Evolutionary conservation across 1,140 invertebrate genomes (phyloP).

Genomic region (Hetaerina americana): DNA sequence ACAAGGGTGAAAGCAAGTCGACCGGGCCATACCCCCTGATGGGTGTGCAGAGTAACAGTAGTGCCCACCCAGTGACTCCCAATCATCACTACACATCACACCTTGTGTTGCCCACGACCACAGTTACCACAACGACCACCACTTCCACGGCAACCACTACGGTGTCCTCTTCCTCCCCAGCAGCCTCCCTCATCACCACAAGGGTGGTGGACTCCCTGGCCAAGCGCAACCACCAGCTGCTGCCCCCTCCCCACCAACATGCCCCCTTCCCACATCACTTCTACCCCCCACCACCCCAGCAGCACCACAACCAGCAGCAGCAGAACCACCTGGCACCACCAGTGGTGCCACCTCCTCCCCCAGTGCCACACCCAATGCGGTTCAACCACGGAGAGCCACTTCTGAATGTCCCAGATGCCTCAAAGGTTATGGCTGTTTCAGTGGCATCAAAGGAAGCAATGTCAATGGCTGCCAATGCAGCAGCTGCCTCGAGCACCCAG

Average conservation of each 20-base stretch:
- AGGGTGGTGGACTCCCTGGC: not conserved
- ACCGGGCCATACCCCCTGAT: not conserved
- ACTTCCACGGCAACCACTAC: not conserved
- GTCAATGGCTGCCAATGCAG: not conserved
- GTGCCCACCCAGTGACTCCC: not conserved
- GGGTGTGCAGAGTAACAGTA: not conserved
- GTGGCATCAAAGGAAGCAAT: not conserved
- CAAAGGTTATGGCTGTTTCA: not conserved
- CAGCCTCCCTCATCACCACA: not conserved
- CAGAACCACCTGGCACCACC: not conserved
- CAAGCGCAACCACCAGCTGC: not conserved
- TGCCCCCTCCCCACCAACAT: not conserved
- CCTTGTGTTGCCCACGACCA: not conserved
- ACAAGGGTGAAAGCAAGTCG: not conserved
- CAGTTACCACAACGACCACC: not conserved
- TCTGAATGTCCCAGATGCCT: constrained; percentile 2
- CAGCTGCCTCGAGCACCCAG: not conserved
- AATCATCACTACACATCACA: not conserved
- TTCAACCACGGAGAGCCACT: not conserved
- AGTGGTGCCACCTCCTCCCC: not conserved
- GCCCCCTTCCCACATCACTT: not conserved
- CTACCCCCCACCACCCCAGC: not conserved
- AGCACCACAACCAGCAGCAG: not conserved
- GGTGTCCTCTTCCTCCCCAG: not conserved
- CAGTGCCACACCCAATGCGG: not conserved